Conservation (phyloP, 2,113 vertebrate genomes). For the Menidia beryllina region DNA sequence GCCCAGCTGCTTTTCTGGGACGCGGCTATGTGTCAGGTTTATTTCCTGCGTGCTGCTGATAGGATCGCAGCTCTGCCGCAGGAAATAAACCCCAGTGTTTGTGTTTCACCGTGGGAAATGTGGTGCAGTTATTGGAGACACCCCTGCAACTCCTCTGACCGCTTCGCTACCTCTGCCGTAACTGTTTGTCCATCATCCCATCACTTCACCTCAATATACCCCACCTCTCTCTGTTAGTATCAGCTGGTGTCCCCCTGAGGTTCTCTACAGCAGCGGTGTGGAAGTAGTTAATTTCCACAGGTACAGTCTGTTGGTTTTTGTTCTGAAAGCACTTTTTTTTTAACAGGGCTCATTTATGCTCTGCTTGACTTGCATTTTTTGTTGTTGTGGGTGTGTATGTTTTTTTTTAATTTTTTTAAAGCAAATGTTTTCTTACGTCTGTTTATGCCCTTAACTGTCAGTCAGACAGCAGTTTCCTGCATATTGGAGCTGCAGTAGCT, state of each 20-base stretch:
- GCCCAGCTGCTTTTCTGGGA: neutral
- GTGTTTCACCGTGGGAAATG: neutral
- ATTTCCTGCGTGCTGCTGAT: slow-evolving; percentile 10
- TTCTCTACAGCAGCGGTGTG: slow-evolving; percentile 17
- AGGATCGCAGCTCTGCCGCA: slow-evolving; percentile 14
- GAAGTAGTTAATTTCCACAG: slow-evolving; percentile 45
- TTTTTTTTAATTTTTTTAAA: neutral
- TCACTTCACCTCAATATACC: slow-evolving; percentile 46
- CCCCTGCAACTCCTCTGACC: neutral
- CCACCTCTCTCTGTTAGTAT: slow-evolving; percentile 34
- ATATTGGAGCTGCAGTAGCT: slow-evolving; percentile 26
- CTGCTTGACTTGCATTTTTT: slow-evolving; percentile 67
- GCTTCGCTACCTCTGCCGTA: neutral
- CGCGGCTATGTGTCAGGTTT: neutral
- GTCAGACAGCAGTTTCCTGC: slow-evolving; percentile 23
- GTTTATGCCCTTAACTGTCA: slow-evolving; percentile 7
- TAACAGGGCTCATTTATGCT: slow-evolving; percentile 60
- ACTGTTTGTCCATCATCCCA: neutral
- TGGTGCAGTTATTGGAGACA: neutral
- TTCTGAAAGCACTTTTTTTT: slow-evolving; percentile 39
- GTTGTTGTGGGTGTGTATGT: slow-evolving; percentile 24
- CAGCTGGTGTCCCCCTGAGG: slow-evolving; percentile 31
- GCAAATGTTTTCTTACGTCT: slow-evolving; percentile 14
- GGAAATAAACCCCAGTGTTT: slow-evolving; percentile 30
- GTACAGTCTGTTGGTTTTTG: slow-evolving; percentile 35